These are phyloP conservation scores for Cataglyphis livida DNA, from an alignment of 2,888 invertebrate species.

Conservation along the genomic window DNA sequence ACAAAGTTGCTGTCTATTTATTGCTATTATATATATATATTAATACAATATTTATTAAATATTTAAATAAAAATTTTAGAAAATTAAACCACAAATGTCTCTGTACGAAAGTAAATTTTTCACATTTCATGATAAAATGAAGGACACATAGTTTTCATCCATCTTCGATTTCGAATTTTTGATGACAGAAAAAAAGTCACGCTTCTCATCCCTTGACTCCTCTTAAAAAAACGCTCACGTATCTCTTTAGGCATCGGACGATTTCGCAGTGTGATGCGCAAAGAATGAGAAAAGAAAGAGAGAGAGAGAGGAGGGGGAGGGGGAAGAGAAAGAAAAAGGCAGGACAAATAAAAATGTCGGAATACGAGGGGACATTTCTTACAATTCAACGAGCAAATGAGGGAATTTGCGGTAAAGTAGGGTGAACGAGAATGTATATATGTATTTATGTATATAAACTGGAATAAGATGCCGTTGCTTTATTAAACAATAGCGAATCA, in stretches of 20 bases:
- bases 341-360: slow-evolving; percentile 30
- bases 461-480: slow-evolving; percentile 32
- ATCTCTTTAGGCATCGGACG: slow-evolving; percentile 21
- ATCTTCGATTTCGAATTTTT: neutral
- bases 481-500: slow-evolving; percentile 51
- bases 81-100: neutral
- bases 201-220: neutral
- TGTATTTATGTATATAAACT: neutral
- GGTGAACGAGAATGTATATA: neutral
- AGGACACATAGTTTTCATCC: neutral
- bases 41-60: too few species aligned
- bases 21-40: too few species aligned
- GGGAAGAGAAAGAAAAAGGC: neutral
- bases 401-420: slow-evolving; percentile 11
- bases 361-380: slow-evolving; percentile 40
- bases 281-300: slow-evolving; percentile 18
- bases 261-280: slow-evolving; percentile 29
- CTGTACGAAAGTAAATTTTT: neutral
- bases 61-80: too few species aligned
- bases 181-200: neutral
- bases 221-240: slow-evolving; percentile 25
- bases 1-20: neutral
- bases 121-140: neutral
- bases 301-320: neutral
- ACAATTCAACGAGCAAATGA: slow-evolving; percentile 44